Evolutionary conservation across 1,140 invertebrate species (phyloP).

Genomic region (Drosophila neocordata): DNA sequence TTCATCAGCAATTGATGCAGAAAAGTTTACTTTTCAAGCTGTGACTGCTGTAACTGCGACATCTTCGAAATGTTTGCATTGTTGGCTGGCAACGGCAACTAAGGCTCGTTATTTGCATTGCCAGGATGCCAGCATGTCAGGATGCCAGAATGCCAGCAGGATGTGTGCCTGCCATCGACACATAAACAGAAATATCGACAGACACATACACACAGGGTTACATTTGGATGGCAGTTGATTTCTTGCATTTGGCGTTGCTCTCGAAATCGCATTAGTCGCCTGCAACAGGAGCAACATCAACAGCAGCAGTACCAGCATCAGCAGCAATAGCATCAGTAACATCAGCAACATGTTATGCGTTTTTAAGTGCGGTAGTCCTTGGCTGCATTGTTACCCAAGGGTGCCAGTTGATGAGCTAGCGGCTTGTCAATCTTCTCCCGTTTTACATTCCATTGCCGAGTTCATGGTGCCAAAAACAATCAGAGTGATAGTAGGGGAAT

Average conservation of each 20-base stretch:
- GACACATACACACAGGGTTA: conserved; percentile 13
- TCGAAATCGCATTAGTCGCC: conserved; percentile 72
- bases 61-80: conserved; percentile 67
- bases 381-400: conserved; percentile 49
- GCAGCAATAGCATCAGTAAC: not conserved
- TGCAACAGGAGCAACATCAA: conserved; percentile 27
- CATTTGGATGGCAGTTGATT: conserved; percentile 75
- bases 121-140: conserved; percentile 50
- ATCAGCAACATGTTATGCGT: conserved; percentile 30
- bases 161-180: conserved; percentile 49
- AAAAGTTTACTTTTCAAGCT: conserved; percentile 70
- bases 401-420: conserved; percentile 73
- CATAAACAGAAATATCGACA: conserved; percentile 43
- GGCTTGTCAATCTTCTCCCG: conserved; percentile 16
- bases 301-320: not conserved
- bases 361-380: conserved; percentile 38
- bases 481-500: conserved; percentile 20
- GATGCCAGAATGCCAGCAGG: conserved; percentile 49
- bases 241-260: conserved; percentile 63
- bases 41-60: conserved; percentile 38
- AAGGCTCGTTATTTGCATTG: conserved; percentile 75
- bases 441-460: conserved; percentile 57
- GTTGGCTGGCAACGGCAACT: conserved; percentile 32
- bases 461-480: conserved; percentile 19
- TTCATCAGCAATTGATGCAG: conserved; percentile 76